Percentiles rank a stretch among this genome's conserved stretches.
Evolutionary conservation across 2,113 vertebrate species (phyloP).

Genomic region (Columba livia): DNA sequence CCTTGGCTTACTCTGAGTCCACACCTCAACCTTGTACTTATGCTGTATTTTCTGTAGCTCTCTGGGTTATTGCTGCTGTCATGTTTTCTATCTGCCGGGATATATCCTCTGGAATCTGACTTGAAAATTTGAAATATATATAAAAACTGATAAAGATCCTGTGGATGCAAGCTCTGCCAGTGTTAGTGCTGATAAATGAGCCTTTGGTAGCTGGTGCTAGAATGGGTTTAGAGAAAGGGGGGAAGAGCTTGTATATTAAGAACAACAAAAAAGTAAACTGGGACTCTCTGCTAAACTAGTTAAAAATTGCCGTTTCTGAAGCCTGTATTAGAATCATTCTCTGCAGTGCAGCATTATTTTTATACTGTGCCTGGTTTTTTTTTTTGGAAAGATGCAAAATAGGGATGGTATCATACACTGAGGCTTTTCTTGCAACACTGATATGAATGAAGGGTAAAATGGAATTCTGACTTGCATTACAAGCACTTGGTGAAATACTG

Average conservation of each 20-base stretch:
- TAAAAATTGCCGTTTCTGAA: slow-evolving; percentile 3
- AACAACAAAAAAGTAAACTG: background rate
- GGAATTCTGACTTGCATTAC: background rate
- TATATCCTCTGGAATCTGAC: background rate
- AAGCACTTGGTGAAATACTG: background rate
- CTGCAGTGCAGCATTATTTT: slow-evolving; percentile 31
- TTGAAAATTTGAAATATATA: background rate
- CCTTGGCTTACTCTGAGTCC: background rate
- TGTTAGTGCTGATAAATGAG: background rate
- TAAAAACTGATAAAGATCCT: background rate
- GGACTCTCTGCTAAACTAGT: background rate
- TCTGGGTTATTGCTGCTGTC: background rate
- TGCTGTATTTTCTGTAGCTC: background rate
- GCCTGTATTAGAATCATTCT: background rate
- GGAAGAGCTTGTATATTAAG: background rate
- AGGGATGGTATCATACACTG: background rate
- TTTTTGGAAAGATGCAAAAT: slow-evolving; percentile 7
- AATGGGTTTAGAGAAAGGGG: background rate
- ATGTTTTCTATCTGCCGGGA: background rate
- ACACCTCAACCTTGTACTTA: background rate
- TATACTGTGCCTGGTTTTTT: background rate
- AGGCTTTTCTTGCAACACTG: background rate
- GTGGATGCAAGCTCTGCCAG: background rate
- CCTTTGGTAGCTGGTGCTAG: background rate
- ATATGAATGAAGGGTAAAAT: background rate